Evolutionary conservation across 2,113 vertebrate genomes (phyloP).

Genomic region (Clarias gariepinus): DNA sequence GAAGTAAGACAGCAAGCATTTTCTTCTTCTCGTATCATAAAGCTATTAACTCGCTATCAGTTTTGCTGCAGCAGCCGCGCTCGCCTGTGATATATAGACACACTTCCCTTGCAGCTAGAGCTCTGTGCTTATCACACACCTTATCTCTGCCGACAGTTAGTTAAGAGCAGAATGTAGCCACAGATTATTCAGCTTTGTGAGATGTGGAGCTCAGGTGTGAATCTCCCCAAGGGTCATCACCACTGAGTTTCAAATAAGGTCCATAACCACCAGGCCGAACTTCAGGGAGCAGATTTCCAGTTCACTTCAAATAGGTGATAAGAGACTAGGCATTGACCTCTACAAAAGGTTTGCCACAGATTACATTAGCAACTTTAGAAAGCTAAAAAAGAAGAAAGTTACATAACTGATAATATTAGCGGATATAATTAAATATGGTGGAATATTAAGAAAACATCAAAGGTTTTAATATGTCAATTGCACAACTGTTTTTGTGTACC

Average conservation of each 20-base stretch:
- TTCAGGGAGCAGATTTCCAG: neutral
- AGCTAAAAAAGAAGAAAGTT: neutral
- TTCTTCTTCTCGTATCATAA: conserved; percentile 58
- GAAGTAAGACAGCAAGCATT: conserved; percentile 54
- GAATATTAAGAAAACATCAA: neutral
- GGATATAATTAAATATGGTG: neutral
- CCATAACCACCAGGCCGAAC: conserved; percentile 8
- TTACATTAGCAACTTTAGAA: neutral
- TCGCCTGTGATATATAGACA: conserved; percentile 67
- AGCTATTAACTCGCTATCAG: conserved; percentile 66
- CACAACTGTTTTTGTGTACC: neutral
- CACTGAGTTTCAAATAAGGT: conserved; percentile 7
- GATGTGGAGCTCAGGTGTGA: conserved; percentile 45
- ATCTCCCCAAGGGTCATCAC: conserved; percentile 39
- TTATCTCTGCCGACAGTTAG: conserved; percentile 74
- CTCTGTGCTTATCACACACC: conserved; percentile 61
- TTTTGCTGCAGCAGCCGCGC: conserved; percentile 61
- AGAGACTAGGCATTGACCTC: neutral
- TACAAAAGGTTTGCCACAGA: neutral
- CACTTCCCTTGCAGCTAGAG: conserved; percentile 66
- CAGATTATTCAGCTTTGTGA: conserved; percentile 48
- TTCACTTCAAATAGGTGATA: conserved; percentile 12
- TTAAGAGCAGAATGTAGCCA: conserved; percentile 56
- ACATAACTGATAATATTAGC: neutral
- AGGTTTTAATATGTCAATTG: neutral